Evolutionary conservation across 2,888 invertebrate species (phyloP).

Genomic region (Parnassius orleans): DNA sequence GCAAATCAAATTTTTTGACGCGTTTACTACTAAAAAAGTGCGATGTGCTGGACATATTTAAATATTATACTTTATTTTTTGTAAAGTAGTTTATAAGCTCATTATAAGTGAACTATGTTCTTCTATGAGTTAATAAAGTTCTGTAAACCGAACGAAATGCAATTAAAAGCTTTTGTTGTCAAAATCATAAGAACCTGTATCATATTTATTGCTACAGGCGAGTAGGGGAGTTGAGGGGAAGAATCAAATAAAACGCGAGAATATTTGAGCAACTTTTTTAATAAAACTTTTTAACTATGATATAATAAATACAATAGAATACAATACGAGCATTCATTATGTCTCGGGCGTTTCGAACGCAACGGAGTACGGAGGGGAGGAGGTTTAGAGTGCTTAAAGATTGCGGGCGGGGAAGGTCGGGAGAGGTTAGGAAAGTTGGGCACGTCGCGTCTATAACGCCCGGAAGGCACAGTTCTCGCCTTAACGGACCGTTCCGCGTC

Average conservation of each 20-base stretch:
- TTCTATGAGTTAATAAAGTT: no score
- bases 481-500: constrained; percentile 13
- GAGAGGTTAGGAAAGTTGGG: neutral
- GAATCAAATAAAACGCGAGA: constrained; percentile 22
- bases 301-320: constrained; percentile 74
- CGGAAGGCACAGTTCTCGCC: constrained; percentile 70
- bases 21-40: no score
- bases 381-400: constrained; percentile 8
- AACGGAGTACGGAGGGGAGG: constrained; percentile 21
- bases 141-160: no score
- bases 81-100: no score
- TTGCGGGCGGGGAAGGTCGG: neutral
- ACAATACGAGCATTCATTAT: constrained; percentile 70
- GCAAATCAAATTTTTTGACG: no score
- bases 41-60: no score
- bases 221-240: neutral
- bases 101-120: no score
- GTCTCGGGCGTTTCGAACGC: constrained; percentile 52
- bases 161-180: no score
- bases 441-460: constrained; percentile 40
- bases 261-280: constrained; percentile 76
- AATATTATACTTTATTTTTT: no score
- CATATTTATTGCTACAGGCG: no score
- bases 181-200: no score
- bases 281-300: constrained; percentile 71